phyloP scores from a whole-genome alignment of 2,113 vertebrate species.

The Percopsis transmontana region DNA sequence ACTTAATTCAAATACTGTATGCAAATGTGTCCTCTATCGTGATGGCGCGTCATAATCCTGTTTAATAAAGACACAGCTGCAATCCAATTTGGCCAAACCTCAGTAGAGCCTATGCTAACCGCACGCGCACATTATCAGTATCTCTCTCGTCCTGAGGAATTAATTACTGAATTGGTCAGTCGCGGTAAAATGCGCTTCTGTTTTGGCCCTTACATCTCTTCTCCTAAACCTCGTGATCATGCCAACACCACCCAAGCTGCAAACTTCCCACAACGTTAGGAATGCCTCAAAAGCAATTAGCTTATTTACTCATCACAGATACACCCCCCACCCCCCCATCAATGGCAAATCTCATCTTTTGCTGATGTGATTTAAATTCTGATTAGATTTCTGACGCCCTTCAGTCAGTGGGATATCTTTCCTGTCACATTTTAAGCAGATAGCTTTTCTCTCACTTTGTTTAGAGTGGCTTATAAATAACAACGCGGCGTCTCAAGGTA shows the following conservation, averaged over 20 bases:
- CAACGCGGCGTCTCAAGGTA: slow-evolving; percentile 7
- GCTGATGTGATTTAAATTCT: slow-evolving; percentile 77
- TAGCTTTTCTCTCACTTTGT: slow-evolving; percentile 16
- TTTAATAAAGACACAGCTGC: slow-evolving; percentile 31
- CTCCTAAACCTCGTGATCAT: slow-evolving; percentile 64
- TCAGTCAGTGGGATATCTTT: slow-evolving; percentile 50
- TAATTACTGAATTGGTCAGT: slow-evolving; percentile 59
- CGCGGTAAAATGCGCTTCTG: slow-evolving; percentile 31
- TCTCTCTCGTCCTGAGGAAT: slow-evolving; percentile 30
- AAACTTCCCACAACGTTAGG: slow-evolving; percentile 45
- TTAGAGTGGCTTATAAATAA: slow-evolving; percentile 39
- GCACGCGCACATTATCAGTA: slow-evolving; percentile 24
- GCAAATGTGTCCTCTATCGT: slow-evolving; percentile 55
- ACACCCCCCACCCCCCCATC: slow-evolving; percentile 5
- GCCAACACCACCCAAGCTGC: slow-evolving; percentile 26
- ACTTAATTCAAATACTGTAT: slow-evolving; percentile 38
- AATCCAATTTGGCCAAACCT: slow-evolving; percentile 38
- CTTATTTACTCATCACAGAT: slow-evolving; percentile 61
- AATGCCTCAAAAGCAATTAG: slow-evolving; percentile 67
- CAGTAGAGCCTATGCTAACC: neutral
- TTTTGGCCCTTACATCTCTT: slow-evolving; percentile 52
- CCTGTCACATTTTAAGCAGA: slow-evolving; percentile 48
- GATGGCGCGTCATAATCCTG: slow-evolving; percentile 45
- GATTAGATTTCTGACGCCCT: slow-evolving; percentile 76
- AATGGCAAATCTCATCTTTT: slow-evolving; percentile 64